These are phyloP conservation scores for Pseudorhiza aurosa DNA, from an alignment of 30 jellyfish, hydroid and myxozoan genomes.

Conservation along the genomic window DNA sequence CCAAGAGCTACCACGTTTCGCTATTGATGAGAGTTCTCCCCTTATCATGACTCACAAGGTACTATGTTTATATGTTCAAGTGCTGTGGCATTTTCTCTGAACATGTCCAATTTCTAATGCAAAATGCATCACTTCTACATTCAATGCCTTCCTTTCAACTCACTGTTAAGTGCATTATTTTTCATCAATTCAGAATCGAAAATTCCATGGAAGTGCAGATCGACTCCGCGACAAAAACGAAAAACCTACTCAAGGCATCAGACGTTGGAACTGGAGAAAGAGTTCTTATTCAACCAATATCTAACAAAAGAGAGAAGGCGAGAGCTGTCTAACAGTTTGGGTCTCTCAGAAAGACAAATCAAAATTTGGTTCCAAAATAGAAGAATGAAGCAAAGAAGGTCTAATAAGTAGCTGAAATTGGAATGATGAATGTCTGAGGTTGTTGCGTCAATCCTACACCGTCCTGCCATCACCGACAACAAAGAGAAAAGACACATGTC, in stretches of 20 bases:
- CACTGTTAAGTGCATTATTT: no score
- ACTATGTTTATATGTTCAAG: no score
- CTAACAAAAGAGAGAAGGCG: constrained; percentile 85
- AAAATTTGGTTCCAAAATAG: constrained; percentile 91
- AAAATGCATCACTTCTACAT: no score
- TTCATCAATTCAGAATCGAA: constrained; percentile 65
- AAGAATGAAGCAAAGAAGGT: constrained; percentile 80
- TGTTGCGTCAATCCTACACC: background rate
- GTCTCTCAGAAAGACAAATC: constrained; percentile 86
- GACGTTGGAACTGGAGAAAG: constrained; percentile 86
- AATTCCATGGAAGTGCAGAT: constrained; percentile 89
- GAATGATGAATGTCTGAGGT: no score
- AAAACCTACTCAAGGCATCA: constrained; percentile 85
- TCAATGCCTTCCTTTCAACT: no score
- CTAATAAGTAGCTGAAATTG: constrained; percentile 20
- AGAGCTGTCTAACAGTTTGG: constrained; percentile 74
- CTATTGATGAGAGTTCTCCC: no score
- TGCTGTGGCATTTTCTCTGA: no score
- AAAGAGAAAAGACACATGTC: background rate
- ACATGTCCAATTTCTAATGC: no score
- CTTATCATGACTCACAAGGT: no score
- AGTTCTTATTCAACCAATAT: constrained; percentile 78
- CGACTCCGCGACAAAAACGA: constrained; percentile 79
- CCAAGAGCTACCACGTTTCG: no score
- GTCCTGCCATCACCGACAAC: background rate